Evolutionary conservation across 2,888 invertebrate genomes (phyloP).

Genomic region (Ligdia adustata): DNA sequence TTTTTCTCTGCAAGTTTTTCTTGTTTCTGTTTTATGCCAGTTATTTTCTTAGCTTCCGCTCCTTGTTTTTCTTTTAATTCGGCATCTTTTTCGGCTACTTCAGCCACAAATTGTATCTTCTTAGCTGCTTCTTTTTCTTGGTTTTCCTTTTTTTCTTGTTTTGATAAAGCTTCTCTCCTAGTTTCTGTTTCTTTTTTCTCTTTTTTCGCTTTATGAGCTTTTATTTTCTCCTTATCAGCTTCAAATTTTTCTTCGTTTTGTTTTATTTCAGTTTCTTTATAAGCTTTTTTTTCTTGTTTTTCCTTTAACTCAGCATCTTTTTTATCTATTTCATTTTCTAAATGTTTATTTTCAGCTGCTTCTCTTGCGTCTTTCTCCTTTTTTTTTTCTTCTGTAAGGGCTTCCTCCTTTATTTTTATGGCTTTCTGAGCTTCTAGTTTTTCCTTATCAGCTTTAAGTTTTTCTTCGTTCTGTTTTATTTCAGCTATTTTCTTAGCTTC

Average conservation of each 20-base stretch:
- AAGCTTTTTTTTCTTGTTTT: constrained; percentile 14
- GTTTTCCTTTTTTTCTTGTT: constrained; percentile 6
- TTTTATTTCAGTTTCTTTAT: constrained; percentile 15
- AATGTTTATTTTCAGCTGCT: constrained; percentile 20
- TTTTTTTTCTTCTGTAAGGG: neutral
- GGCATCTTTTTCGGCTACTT: constrained; percentile 4
- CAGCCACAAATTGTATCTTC: neutral
- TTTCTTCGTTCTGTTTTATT: neutral
- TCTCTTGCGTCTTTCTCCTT: constrained; percentile 8
- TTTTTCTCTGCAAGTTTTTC: neutral
- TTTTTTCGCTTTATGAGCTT: neutral
- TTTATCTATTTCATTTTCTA: constrained; percentile 24
- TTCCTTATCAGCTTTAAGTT: neutral
- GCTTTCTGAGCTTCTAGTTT: constrained; percentile 2
- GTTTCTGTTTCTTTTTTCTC: neutral
- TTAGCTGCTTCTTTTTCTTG: neutral
- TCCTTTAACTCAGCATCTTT: constrained; percentile 13
- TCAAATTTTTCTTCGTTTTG: constrained; percentile 19
- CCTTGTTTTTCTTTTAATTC: neutral
- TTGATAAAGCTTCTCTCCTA: constrained; percentile 5
- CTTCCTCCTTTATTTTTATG: too few species aligned
- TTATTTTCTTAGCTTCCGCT: neutral
- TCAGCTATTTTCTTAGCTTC: neutral
- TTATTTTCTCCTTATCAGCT: constrained; percentile 14
- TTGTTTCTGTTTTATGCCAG: too few species aligned